Evolutionary conservation across 2,113 vertebrate genomes (phyloP).

Genomic region (Plotosus lineatus): DNA sequence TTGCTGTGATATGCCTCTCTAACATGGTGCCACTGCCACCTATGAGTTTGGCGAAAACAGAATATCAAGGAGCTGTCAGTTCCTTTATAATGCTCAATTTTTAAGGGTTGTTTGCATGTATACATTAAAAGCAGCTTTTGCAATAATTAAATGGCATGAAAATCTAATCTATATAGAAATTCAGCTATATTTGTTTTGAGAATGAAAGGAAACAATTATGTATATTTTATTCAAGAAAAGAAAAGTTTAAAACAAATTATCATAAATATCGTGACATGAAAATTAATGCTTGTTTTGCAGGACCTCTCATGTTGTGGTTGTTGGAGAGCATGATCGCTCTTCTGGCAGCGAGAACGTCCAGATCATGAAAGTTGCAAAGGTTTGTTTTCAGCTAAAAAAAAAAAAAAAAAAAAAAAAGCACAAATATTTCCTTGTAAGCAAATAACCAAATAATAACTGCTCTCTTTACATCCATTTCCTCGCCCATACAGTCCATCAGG

Average conservation of each 20-base stretch:
- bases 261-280: neutral
- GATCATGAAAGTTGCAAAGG: conserved; percentile 66
- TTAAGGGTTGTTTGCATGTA: neutral
- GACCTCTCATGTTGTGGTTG: conserved; percentile 68
- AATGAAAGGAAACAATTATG: neutral
- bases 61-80: neutral
- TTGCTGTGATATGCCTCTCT: too few relatives aligned
- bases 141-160: neutral
- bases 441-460: neutral
- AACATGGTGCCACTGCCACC: too few relatives aligned
- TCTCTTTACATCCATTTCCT: neutral
- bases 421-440: too few relatives aligned
- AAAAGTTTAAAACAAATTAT: neutral
- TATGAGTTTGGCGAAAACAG: neutral
- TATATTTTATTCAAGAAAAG: neutral
- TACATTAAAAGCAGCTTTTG: neutral
- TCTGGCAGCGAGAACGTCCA: conserved; percentile 57
- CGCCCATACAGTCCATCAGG: conserved; percentile 20
- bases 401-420: too few relatives aligned
- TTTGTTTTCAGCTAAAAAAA: too few relatives aligned
- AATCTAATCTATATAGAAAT: neutral
- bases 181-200: neutral
- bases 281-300: conserved; percentile 33
- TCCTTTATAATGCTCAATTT: neutral
- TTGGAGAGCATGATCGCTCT: conserved; percentile 72